A percentile compares a stretch with the other conserved stretches of the same genome.
These are phyloP conservation scores for Nothoprocta perdicaria DNA, from an alignment of 2,113 vertebrate genomes.

Conservation along the genomic window DNA sequence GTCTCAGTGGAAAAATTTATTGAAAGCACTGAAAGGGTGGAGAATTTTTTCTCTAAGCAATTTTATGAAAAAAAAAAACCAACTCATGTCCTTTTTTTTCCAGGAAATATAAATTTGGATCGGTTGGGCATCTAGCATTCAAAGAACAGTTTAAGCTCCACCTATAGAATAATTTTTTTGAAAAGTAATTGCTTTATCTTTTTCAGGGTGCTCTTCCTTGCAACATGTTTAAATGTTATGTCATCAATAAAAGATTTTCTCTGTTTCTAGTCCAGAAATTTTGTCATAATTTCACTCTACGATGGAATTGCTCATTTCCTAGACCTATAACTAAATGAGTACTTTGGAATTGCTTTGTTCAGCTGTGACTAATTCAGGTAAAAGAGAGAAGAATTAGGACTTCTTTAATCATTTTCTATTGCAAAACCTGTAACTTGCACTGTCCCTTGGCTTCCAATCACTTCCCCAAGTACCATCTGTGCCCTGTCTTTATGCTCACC, in stretches of 20 bases:
- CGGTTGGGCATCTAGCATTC: neutral
- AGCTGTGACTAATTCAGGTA: neutral
- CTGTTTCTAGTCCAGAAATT: neutral
- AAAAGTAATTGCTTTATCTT: neutral
- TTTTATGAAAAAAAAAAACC: neutral
- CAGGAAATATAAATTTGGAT: neutral
- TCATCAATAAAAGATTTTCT: neutral
- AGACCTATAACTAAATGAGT: neutral
- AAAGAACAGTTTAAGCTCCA: neutral
- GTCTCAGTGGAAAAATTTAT: neutral
- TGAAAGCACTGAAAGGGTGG: neutral
- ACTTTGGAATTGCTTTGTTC: neutral
- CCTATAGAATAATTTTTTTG: neutral
- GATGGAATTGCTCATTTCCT: neutral
- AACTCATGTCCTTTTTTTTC: neutral
- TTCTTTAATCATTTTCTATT: neutral
- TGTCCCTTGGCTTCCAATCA: neutral
- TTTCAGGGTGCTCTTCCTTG: neutral
- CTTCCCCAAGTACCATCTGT: neutral
- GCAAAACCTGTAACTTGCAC: neutral
- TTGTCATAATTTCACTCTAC: neutral
- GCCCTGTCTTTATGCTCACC: neutral
- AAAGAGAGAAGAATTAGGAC: neutral
- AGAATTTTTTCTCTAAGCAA: neutral
- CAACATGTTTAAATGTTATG: neutral